Conservation (phyloP, 2,888 invertebrate genomes). For the Folsomia candida region DNA sequence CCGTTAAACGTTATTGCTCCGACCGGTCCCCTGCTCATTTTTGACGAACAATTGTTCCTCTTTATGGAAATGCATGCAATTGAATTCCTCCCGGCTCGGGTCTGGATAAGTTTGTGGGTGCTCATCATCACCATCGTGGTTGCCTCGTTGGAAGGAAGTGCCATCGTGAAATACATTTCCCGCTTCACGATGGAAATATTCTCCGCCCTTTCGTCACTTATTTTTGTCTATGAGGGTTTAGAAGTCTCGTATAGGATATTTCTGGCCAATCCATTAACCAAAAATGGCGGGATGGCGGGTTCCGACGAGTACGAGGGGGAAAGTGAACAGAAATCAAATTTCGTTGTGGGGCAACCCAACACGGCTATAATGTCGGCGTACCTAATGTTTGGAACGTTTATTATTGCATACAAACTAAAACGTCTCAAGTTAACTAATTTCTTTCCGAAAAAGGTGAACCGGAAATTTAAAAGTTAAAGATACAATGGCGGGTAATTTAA, state of each 20-base stretch:
- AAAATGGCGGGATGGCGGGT: no score
- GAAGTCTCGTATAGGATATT: no score
- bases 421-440: slow-evolving; percentile 82
- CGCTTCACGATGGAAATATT: no score
- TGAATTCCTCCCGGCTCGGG: slow-evolving; percentile 79
- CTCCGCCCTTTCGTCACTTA: no score
- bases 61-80: slow-evolving; percentile 74
- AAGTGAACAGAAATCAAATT: no score
- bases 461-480: no score
- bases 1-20: slow-evolving; percentile 84
- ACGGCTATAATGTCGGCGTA: slow-evolving; percentile 92
- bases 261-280: no score
- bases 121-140: slow-evolving; percentile 75
- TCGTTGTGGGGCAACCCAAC: slow-evolving; percentile 66
- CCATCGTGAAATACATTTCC: slow-evolving; percentile 82
- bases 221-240: no score
- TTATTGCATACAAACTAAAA: slow-evolving; percentile 86
- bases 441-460: no score
- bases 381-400: slow-evolving; percentile 85
- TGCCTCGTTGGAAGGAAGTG: slow-evolving; percentile 88
- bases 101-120: slow-evolving; percentile 91
- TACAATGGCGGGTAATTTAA: no score
- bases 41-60: slow-evolving; percentile 81
- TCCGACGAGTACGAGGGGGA: no score
- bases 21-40: slow-evolving; percentile 88